Evolutionary conservation across 1,140 invertebrate genomes (phyloP).

Genomic region (Aphelinus certus): DNA sequence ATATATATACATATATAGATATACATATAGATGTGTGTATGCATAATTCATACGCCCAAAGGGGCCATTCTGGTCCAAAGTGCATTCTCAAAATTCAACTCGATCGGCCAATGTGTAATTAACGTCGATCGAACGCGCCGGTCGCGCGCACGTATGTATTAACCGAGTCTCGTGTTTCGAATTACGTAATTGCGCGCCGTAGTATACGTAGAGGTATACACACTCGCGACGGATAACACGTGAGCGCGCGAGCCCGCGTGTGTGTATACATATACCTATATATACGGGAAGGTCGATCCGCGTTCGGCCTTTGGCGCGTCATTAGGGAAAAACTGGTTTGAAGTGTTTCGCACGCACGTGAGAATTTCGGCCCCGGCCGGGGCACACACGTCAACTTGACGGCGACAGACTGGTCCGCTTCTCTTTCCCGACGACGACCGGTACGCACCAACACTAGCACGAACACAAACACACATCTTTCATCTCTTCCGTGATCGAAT

Average conservation of each 20-base stretch:
- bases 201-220: not conserved
- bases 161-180: not conserved
- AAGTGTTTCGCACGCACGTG: slow-evolving; percentile 1
- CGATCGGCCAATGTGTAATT: not conserved
- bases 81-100: not conserved
- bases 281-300: not conserved
- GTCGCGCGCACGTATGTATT: not conserved
- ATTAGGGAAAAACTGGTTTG: slow-evolving; percentile 37
- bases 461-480: not conserved
- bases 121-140: too few relatives aligned
- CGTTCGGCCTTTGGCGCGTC: not conserved
- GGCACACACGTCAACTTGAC: slow-evolving; percentile 9
- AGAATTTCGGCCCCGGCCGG: slow-evolving; percentile 10
- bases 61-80: not conserved
- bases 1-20: too few relatives aligned
- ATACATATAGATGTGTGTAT: not conserved
- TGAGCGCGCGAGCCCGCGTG: not conserved
- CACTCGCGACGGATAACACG: not conserved
- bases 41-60: not conserved
- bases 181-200: slow-evolving; percentile 25
- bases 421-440: too few relatives aligned
- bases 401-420: not conserved
- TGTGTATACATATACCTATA: not conserved
- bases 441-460: too few relatives aligned
- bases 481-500: slow-evolving; percentile 20